phyloP scores from a whole-genome alignment of 2,797 vertebrate species.

The Brachyrhaphis roseni region DNA sequence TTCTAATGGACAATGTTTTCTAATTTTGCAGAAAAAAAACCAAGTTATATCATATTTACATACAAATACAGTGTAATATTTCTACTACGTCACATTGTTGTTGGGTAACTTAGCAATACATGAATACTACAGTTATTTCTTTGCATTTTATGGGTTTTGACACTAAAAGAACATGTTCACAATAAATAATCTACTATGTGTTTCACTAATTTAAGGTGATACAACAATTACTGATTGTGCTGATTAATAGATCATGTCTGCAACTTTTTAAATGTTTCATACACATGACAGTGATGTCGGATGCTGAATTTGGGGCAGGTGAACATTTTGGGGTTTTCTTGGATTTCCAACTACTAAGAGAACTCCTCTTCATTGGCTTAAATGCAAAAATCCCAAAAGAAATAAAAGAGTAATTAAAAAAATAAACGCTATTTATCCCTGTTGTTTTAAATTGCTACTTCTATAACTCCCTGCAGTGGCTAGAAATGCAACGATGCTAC shows the following conservation, averaged over 20 bases:
- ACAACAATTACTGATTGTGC: neutral
- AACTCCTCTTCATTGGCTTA: neutral
- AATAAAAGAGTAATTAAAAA: neutral
- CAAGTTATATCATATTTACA: neutral
- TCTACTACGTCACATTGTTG: neutral
- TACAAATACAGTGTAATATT: neutral
- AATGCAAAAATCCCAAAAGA: neutral
- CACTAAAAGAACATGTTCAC: neutral
- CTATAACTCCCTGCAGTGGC: neutral
- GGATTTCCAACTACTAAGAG: neutral
- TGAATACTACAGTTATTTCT: neutral
- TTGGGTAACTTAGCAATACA: neutral
- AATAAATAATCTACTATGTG: neutral
- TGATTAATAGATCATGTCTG: neutral
- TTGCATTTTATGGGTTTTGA: neutral
- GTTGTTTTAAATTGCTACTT: neutral
- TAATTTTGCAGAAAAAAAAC: neutral
- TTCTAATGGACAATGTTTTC: neutral
- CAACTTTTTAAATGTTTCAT: neutral
- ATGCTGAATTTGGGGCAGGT: neutral
- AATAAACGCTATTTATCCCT: neutral
- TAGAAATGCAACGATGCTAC: neutral
- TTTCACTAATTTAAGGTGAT: neutral
- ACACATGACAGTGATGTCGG: neutral
- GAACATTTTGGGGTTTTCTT: neutral